Evolutionary conservation across 2,797 vertebrate genomes (phyloP).

Genomic region (Danionella dracula): DNA sequence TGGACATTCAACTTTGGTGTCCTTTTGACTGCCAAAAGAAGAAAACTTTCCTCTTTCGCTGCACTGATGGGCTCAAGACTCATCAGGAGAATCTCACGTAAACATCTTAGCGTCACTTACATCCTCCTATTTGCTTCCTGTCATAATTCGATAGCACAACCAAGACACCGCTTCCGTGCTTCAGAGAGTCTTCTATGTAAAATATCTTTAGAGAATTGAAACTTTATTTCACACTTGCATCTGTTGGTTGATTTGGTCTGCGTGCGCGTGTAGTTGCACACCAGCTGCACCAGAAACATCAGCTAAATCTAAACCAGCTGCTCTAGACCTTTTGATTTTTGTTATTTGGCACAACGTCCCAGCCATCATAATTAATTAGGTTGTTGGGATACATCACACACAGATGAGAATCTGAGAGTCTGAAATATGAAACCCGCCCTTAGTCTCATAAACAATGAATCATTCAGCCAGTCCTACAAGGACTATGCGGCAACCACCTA

Average conservation of each 20-base stretch:
- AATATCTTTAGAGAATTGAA: neutral
- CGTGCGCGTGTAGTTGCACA: neutral
- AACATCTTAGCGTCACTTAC: no score
- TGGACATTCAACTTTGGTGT: neutral
- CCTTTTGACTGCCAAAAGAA: no score
- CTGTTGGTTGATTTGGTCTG: neutral
- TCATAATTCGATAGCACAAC: neutral
- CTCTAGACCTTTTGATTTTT: neutral
- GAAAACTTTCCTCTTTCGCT: no score
- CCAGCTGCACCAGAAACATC: neutral
- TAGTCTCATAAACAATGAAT: no score
- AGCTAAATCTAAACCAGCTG: neutral
- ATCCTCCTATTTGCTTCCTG: conserved; percentile 1
- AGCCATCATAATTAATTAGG: neutral
- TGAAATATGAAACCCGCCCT: no score
- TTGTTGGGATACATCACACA: neutral
- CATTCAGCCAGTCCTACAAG: no score
- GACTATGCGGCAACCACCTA: no score
- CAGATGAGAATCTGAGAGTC: no score
- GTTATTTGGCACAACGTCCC: neutral
- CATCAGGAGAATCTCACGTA: no score
- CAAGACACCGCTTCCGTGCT: neutral
- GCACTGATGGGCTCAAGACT: neutral
- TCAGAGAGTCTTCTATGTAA: neutral
- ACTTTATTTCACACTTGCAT: neutral